Percentiles rank a stretch among this genome's conserved stretches.
Evolutionary conservation across 2,888 invertebrate species (phyloP).

Genomic region (Conops quadrifasciatus): DNA sequence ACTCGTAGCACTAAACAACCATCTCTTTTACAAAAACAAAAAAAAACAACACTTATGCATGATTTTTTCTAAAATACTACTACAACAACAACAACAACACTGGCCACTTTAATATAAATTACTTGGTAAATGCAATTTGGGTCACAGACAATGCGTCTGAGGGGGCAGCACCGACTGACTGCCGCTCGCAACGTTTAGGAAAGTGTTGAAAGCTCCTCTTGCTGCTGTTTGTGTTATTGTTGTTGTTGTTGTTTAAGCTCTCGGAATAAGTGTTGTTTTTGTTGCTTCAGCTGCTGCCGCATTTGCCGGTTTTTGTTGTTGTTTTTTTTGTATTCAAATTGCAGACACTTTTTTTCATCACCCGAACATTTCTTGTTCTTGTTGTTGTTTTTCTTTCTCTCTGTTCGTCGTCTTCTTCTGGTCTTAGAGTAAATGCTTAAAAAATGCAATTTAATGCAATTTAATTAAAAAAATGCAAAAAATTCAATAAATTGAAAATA

Average conservation of each 20-base stretch:
- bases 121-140: constrained; percentile 23
- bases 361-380: not conserved
- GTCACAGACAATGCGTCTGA: constrained; percentile 34
- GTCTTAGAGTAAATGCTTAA: not conserved
- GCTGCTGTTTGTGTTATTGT: not conserved
- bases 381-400: not conserved
- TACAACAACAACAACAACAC: constrained; percentile 7
- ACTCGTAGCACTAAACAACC: too few species aligned
- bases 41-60: not conserved
- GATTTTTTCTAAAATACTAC: not conserved
- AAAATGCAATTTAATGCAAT: not conserved
- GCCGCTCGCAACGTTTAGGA: not conserved
- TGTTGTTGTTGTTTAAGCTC: not conserved
- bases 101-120: constrained; percentile 8
- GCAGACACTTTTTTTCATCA: constrained; percentile 23
- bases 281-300: not conserved
- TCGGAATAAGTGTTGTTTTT: not conserved
- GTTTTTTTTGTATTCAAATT: constrained; percentile 26
- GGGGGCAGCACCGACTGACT: not conserved
- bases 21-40: not conserved
- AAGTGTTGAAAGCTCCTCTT: not conserved
- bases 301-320: not conserved
- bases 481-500: too few species aligned
- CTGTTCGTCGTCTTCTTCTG: not conserved
- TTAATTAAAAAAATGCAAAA: not conserved